phyloP scores from a whole-genome alignment of 2,113 vertebrate genomes.

The Ptilorrhoa leucosticta region DNA sequence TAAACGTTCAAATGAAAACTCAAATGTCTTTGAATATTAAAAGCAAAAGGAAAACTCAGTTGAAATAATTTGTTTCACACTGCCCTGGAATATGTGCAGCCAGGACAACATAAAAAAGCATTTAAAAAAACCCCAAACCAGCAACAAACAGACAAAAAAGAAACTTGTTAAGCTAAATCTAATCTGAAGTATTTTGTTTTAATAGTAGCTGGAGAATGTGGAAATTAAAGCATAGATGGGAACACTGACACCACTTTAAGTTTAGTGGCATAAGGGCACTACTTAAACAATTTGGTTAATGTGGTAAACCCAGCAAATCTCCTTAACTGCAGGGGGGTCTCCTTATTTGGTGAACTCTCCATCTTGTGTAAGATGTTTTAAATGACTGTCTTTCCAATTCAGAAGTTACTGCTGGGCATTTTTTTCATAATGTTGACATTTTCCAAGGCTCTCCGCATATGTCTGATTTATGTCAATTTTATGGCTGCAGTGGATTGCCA shows the following conservation, averaged over 20 bases:
- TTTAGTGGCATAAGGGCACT: background rate
- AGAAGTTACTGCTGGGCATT: background rate
- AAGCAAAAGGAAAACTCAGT: background rate
- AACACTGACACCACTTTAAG: background rate
- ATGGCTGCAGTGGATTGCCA: background rate
- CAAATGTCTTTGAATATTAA: background rate
- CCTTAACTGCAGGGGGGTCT: background rate
- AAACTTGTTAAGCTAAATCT: background rate
- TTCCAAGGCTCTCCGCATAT: background rate
- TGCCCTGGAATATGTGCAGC: background rate
- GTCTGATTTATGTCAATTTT: conserved; percentile 15
- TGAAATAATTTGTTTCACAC: background rate
- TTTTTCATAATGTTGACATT: background rate
- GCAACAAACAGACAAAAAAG: background rate
- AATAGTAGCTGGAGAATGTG: background rate
- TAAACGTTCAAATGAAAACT: background rate
- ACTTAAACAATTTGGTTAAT: background rate
- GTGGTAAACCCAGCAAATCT: background rate
- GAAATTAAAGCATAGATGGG: background rate
- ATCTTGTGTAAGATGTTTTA: background rate
- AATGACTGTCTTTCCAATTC: background rate
- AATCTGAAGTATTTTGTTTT: background rate
- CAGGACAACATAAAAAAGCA: background rate
- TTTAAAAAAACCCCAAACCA: background rate
- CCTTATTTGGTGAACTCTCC: background rate